These are phyloP conservation scores for Yponomeuta cagnagella DNA, from an alignment of 2,888 invertebrate genomes.

Conservation along the genomic window DNA sequence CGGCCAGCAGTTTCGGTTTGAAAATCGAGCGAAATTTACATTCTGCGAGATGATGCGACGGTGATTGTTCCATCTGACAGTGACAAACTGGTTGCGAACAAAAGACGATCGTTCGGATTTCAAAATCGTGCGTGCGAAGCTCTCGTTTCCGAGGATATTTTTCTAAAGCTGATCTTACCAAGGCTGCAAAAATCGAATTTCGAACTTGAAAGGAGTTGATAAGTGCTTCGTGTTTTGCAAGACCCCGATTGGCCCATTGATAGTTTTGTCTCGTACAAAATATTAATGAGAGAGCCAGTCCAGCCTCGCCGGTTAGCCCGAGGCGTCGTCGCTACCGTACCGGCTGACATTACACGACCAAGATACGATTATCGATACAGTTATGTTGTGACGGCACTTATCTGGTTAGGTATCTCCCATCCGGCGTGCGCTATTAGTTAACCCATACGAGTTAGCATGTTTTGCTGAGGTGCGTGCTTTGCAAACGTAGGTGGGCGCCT, in stretches of 20 bases:
- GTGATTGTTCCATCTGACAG: no score
- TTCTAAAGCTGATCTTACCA: not conserved
- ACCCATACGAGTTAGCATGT: slow-evolving; percentile 34
- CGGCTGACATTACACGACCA: slow-evolving; percentile 49
- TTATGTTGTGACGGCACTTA: slow-evolving; percentile 63
- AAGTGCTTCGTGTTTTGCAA: no score
- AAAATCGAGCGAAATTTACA: not conserved
- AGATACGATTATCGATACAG: slow-evolving; percentile 66
- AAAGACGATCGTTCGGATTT: no score
- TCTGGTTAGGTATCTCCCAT: slow-evolving; percentile 33
- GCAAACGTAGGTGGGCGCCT: not conserved
- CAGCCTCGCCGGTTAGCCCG: slow-evolving; percentile 28
- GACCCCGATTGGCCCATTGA: not conserved
- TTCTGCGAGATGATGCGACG: not conserved
- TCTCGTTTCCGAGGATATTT: not conserved
- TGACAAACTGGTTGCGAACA: no score
- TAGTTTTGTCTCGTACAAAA: not conserved
- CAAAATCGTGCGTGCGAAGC: not conserved
- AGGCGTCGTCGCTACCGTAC: slow-evolving; percentile 45
- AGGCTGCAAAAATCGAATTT: no score
- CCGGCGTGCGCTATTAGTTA: slow-evolving; percentile 49
- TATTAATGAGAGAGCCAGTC: slow-evolving; percentile 47
- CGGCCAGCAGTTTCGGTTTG: not conserved
- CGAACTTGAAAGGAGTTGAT: no score
- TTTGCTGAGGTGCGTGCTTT: slow-evolving; percentile 19